phyloP scores from a whole-genome alignment of 2,888 invertebrate species.

The Calliopum simillimum region DNA sequence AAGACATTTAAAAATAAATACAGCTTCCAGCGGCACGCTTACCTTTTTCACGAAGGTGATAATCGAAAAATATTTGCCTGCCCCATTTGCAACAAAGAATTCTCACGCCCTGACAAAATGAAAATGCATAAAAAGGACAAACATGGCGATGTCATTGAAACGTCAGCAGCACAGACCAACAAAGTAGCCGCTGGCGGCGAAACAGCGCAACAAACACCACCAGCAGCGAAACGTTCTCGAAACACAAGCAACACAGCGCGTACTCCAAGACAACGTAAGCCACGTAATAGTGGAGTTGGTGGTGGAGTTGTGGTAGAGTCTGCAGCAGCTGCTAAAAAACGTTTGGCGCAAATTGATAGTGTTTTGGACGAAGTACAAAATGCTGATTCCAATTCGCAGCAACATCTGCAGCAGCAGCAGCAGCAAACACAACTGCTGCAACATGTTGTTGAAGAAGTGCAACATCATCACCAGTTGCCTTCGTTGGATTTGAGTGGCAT shows the following conservation, averaged over 20 bases:
- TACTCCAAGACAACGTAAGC: constrained; percentile 53
- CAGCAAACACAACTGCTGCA: constrained; percentile 46
- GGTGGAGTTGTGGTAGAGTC: constrained; percentile 28
- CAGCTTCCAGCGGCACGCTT: constrained; percentile 64
- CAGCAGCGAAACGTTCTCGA: constrained; percentile 50
- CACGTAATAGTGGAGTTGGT: constrained; percentile 48
- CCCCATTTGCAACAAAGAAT: constrained; percentile 64
- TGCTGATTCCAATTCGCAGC: constrained; percentile 49
- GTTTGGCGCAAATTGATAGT: constrained; percentile 61
- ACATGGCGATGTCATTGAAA: constrained; percentile 59
- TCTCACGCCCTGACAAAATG: constrained; percentile 65
- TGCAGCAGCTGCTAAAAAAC: constrained; percentile 55
- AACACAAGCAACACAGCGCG: constrained; percentile 42
- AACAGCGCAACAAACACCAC: constrained; percentile 39
- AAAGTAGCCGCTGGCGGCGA: constrained; percentile 26
- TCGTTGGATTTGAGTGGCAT: constrained; percentile 64
- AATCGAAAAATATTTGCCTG: constrained; percentile 65
- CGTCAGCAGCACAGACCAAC: constrained; percentile 39
- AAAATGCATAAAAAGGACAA: constrained; percentile 66
- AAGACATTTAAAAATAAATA: constrained; percentile 66
- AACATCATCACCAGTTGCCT: constrained; percentile 56
- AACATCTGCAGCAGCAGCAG: constrained; percentile 44
- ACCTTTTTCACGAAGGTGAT: constrained; percentile 64
- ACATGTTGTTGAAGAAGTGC: constrained; percentile 39
- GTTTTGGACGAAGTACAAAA: constrained; percentile 62